These are phyloP conservation scores for Lochmaea capreae DNA, from an alignment of 2,888 invertebrate genomes.

Conservation along the genomic window DNA sequence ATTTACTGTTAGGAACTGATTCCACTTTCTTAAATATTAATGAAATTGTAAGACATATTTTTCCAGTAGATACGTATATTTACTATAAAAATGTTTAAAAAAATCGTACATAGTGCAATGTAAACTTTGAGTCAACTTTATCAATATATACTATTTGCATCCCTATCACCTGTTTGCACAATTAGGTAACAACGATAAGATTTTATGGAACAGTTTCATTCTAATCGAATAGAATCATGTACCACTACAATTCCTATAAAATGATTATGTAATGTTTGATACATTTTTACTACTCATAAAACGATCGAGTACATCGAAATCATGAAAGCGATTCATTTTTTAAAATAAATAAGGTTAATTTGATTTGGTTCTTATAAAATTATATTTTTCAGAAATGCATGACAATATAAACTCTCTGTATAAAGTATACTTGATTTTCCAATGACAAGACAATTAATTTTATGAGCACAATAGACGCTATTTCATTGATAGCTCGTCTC, in stretches of 20 bases:
- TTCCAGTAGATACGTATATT: background rate
- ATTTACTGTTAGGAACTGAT: too few species aligned
- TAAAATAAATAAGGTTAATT: too few species aligned
- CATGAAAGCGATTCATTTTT: too few species aligned
- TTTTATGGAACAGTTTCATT: background rate
- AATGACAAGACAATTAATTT: too few species aligned
- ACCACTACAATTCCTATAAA: background rate
- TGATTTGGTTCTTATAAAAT: too few species aligned
- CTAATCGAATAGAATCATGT: background rate
- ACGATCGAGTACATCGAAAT: background rate
- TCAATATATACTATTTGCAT: background rate
- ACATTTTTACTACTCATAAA: background rate
- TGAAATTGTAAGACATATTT: background rate
- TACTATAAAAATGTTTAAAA: background rate
- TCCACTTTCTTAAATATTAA: too few species aligned
- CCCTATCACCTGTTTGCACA: conserved; percentile 4
- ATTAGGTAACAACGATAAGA: background rate
- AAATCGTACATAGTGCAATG: background rate
- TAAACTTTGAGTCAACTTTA: background rate
- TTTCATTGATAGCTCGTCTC: too few species aligned
- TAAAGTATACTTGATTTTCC: too few species aligned
- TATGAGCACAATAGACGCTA: too few species aligned
- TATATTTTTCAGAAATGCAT: too few species aligned
- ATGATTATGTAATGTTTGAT: background rate
- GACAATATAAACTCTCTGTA: too few species aligned